phyloP scores from a whole-genome alignment of 2,888 invertebrate genomes.

The Agrochola litura region DNA sequence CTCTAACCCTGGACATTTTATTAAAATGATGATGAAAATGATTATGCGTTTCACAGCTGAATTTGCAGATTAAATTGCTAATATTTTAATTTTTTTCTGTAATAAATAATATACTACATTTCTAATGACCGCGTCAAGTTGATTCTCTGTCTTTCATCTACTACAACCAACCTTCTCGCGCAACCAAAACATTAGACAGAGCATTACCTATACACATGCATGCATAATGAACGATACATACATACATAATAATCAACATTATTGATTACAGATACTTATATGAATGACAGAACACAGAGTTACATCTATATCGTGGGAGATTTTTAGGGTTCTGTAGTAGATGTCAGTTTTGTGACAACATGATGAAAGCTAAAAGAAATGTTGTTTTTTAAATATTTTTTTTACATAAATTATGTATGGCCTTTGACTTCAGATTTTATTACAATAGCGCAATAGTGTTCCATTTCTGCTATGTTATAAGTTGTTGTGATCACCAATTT shows the following conservation, averaged over 20 bases:
- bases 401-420: too few relatives aligned
- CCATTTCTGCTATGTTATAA: too few relatives aligned
- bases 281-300: slow-evolving; percentile 62
- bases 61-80: not conserved
- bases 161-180: not conserved
- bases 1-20: not conserved
- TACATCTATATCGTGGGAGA: slow-evolving; percentile 53
- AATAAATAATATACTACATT: not conserved
- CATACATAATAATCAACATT: slow-evolving; percentile 67
- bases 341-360: not conserved
- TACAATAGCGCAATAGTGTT: too few relatives aligned
- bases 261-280: slow-evolving; percentile 67
- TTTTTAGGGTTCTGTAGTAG: slow-evolving; percentile 37
- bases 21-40: too few relatives aligned
- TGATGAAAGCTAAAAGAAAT: not conserved
- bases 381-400: too few relatives aligned
- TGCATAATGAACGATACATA: slow-evolving; percentile 48
- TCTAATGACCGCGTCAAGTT: not conserved
- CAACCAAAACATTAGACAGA: slow-evolving; percentile 20
- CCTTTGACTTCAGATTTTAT: too few relatives aligned
- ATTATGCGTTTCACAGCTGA: too few relatives aligned
- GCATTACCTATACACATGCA: slow-evolving; percentile 34
- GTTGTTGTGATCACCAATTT: not conserved
- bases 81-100: not conserved
- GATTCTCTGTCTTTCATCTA: slow-evolving; percentile 11